Evolutionary conservation across 2,888 invertebrate species (phyloP), one percentile per base, ranked within the genome.

Genomic region (Thera britannica): DNA sequence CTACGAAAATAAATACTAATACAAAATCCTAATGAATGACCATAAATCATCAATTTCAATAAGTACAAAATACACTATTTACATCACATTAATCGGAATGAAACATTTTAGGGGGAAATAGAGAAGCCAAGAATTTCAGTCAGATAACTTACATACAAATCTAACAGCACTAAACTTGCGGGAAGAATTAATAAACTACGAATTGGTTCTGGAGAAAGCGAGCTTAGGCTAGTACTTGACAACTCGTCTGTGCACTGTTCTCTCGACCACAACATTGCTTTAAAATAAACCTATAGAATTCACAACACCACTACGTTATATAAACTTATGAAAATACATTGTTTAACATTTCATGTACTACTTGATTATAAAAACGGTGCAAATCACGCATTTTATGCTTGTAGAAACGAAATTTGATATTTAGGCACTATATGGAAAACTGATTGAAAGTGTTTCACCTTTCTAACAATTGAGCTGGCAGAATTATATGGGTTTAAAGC

Each of bases 11-110:
- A 58, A 54, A 75, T 23, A 75, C 71, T 74, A 68, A 75, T 74
- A 77, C 70, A 78, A 72, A 78, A 75, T 70, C 70, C 55, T 55
- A 62, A 74, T 72, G 61, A 61, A 65, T 65, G 74, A 73, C 23
- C 41, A 44, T 68, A 67, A 61, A 67, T 62, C 48, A 56, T 46
- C 23, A 66, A 64, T 70, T 67, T 68, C 87, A 81, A 85, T 87
- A 89, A 90, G 90, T 90, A 90, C 89, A 89, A 87, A 87, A 89
- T 85, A 86, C 73, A 78, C 79, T 88, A 89, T 90, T 89, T 89
- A 89, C 89, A 85, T 87, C 84, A 88, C 84, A 86, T 82, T 75
- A 84, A 69, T 59, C 36, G 12, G 89, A 89, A 90, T 89, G 86
- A 82, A 86, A 82, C 66, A 76, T 68, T 77, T 75, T 70, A 72